phyloP scores from a whole-genome alignment of 2,797 vertebrate genomes.

The Catostomus latipinnis region DNA sequence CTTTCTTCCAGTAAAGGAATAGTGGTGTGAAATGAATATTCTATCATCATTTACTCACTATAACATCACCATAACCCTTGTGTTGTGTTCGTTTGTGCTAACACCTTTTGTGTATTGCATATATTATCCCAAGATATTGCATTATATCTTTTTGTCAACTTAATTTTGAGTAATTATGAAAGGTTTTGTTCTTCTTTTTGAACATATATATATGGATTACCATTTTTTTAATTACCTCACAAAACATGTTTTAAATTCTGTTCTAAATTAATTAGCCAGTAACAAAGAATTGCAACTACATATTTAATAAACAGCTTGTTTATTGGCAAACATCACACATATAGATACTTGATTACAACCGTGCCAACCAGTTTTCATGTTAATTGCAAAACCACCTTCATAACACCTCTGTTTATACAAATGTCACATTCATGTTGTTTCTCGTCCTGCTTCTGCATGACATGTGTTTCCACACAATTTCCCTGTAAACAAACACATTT shows the following conservation, averaged over 20 bases:
- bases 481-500: not conserved
- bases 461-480: not conserved
- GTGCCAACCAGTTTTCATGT: not conserved
- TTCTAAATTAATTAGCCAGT: not conserved
- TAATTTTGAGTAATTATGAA: no score
- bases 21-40: not conserved
- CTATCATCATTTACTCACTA: not conserved
- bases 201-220: no score
- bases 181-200: no score
- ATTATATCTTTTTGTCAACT: no score
- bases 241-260: not conserved
- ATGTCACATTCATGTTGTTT: not conserved
- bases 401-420: not conserved
- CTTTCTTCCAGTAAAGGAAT: not conserved
- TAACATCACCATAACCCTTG: no score
- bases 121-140: no score
- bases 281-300: not conserved
- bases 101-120: no score
- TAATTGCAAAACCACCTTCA: not conserved
- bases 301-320: constrained; percentile 6
- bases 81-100: no score
- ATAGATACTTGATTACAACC: not conserved
- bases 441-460: not conserved
- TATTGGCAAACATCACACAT: not conserved
- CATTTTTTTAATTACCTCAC: not conserved